These are phyloP conservation scores for Amphimedon queenslandica DNA, from an alignment of 37 sponge, comb jelly and placozoan genomes.

Conservation along the genomic window DNA sequence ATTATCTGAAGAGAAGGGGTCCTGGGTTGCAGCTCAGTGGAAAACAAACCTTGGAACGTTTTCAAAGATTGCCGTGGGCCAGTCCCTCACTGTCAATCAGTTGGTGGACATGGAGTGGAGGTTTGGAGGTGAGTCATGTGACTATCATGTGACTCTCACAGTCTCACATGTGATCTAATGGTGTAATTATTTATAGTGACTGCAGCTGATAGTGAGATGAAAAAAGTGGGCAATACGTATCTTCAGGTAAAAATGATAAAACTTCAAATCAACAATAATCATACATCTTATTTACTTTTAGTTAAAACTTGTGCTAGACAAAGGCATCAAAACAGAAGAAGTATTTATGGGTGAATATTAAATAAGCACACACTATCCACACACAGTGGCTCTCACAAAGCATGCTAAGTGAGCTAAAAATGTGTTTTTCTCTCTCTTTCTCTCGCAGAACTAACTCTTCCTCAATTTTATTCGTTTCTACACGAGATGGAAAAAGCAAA, in stretches of 20 bases:
- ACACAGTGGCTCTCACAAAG: too few species aligned
- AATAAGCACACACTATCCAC: too few species aligned
- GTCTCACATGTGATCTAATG: background rate
- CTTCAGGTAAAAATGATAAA: conserved; percentile 68
- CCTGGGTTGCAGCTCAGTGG: conserved; percentile 67
- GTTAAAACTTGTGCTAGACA: conserved; percentile 77
- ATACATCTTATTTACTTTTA: conserved; percentile 7
- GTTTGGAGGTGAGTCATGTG: conserved; percentile 78
- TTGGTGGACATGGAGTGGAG: conserved; percentile 96
- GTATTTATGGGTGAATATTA: conserved; percentile 77
- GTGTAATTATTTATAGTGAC: conserved; percentile 60
- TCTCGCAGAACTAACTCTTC: conserved; percentile 75
- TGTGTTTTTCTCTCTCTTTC: background rate
- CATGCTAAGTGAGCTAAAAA: background rate
- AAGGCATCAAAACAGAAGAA: conserved; percentile 70
- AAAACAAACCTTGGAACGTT: conserved; percentile 55
- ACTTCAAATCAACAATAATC: too few species aligned
- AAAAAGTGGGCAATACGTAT: conserved; percentile 83
- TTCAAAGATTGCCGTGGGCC: conserved; percentile 69
- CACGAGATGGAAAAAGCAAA: conserved; percentile 96
- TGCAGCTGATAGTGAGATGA: conserved; percentile 83
- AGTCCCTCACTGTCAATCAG: conserved; percentile 87
- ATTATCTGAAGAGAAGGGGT: conserved; percentile 70
- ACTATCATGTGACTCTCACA: background rate
- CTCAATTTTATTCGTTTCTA: conserved; percentile 90